Conservation (phyloP, 2,888 invertebrate genomes). For the Taenaris catops region DNA sequence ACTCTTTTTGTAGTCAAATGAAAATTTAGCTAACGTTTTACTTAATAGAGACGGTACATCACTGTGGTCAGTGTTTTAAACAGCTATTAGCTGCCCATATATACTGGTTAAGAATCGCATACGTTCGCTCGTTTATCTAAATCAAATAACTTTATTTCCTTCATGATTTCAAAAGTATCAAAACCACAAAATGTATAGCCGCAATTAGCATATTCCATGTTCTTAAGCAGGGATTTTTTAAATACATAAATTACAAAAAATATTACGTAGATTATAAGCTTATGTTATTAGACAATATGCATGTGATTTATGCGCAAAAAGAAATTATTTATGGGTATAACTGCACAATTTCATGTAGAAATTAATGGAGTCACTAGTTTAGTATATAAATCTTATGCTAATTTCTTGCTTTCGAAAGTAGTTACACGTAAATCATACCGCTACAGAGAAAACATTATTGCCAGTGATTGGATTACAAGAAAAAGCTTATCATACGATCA, state of each 20-base stretch:
- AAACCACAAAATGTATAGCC: too few species aligned
- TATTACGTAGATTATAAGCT: not conserved
- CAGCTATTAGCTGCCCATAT: too few species aligned
- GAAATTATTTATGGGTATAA: not conserved
- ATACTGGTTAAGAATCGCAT: too few species aligned
- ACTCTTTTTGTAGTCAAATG: too few species aligned
- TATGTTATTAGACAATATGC: not conserved
- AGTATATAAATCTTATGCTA: slow-evolving; percentile 8
- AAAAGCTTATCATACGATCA: slow-evolving; percentile 57
- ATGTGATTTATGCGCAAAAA: not conserved
- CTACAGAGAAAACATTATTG: slow-evolving; percentile 15
- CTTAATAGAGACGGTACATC: too few species aligned
- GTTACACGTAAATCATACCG: slow-evolving; percentile 16
- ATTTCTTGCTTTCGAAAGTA: slow-evolving; percentile 17
- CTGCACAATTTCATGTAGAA: slow-evolving; percentile 7
- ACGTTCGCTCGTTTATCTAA: too few species aligned
- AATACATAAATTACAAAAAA: slow-evolving; percentile 1
- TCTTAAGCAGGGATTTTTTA: slow-evolving; percentile 23
- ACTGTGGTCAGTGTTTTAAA: too few species aligned
- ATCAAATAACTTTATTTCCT: too few species aligned
- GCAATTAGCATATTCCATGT: too few species aligned
- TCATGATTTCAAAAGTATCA: too few species aligned
- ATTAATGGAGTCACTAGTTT: slow-evolving; percentile 3
- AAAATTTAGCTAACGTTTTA: too few species aligned
- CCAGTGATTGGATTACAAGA: slow-evolving; percentile 21